Evolutionary conservation across 23 tunicate genomes (phyloP), one percentile per base, ranked within the genome.

Genomic region (Corella eumyota): DNA sequence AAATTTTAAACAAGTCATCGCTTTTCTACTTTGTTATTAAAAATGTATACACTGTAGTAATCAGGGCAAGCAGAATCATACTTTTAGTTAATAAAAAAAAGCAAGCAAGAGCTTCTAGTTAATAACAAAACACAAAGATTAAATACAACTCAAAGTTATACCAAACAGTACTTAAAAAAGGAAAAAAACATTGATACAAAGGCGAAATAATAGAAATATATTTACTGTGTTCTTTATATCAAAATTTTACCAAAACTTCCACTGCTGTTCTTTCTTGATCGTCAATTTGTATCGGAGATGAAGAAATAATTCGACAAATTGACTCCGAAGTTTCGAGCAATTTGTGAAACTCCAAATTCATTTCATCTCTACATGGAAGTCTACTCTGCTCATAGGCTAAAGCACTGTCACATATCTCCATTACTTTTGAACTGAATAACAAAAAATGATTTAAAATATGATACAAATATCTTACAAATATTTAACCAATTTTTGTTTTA

Each of bases 171-270:
- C n/a, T n/a, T n/a, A n/a, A n/a, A n/a, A n/a, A n/a, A n/a, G n/a
- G n/a, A n/a, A n/a, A n/a, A n/a, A n/a, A n/a, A n/a, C n/a, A n/a
- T n/a, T n/a, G n/a, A n/a, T n/a, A n/a, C n/a, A n/a, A n/a, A n/a
- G n/a, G n/a, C n/a, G n/a, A n/a, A n/a, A n/a, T n/a, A n/a, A n/a
- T n/a, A n/a, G n/a, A n/a, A n/a, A n/a, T n/a, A n/a, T n/a, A n/a
- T n/a, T n/a, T n/a, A n/a, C n/a, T n/a, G n/a, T n/a, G n/a, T n/a
- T n/a, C n/a, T n/a, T n/a, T n/a, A n/a, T n/a, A n/a, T n/a, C n/a
- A n/a, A n/a, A n/a, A n/a, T n/a, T n/a, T n/a, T 35, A 86, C 95
- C 74, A 86, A 21, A 1, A 75, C 60, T 30, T 86, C 81, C 29
- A 76, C 79, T 6, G 81, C 70, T 6, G 64, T 65, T 44, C 58